phyloP scores from a whole-genome alignment of 2,113 vertebrate genomes.

The Hiodon alosoides region DNA sequence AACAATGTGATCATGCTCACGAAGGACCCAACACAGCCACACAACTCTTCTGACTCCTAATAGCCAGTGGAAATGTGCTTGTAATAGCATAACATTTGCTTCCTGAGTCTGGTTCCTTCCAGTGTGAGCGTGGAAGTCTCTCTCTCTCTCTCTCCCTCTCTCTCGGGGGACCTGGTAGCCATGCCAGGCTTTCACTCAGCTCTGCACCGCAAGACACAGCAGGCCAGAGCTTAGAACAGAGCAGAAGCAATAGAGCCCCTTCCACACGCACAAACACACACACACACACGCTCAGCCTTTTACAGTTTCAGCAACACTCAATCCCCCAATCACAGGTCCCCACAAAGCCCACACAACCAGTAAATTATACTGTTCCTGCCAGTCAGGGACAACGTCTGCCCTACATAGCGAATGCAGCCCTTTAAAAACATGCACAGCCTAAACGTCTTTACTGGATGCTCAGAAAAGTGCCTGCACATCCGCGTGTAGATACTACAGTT shows the following conservation, averaged over 20 bases:
- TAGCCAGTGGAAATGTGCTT: not conserved
- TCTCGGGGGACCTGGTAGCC: not conserved
- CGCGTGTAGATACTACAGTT: not conserved
- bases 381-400: not conserved
- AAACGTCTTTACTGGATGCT: not conserved
- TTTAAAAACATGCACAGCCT: not conserved
- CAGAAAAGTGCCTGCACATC: not conserved
- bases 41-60: not conserved
- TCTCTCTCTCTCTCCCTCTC: not conserved
- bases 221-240: not conserved
- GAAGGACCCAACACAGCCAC: not conserved
- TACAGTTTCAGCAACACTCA: not conserved
- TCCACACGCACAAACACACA: not conserved
- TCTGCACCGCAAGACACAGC: not conserved
- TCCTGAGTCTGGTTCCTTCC: not conserved
- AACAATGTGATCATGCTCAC: not conserved
- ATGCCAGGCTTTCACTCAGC: not conserved
- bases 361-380: not conserved
- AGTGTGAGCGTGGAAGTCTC: not conserved
- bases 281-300: not conserved
- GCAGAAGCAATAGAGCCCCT: not conserved
- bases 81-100: not conserved
- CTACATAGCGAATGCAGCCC: not conserved
- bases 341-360: conserved; percentile 3
- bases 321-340: not conserved